Percentiles rank a stretch among this genome's conserved stretches.
Evolutionary conservation across 2,113 vertebrate genomes (phyloP).

Genomic region (Sisor rabdophorus): DNA sequence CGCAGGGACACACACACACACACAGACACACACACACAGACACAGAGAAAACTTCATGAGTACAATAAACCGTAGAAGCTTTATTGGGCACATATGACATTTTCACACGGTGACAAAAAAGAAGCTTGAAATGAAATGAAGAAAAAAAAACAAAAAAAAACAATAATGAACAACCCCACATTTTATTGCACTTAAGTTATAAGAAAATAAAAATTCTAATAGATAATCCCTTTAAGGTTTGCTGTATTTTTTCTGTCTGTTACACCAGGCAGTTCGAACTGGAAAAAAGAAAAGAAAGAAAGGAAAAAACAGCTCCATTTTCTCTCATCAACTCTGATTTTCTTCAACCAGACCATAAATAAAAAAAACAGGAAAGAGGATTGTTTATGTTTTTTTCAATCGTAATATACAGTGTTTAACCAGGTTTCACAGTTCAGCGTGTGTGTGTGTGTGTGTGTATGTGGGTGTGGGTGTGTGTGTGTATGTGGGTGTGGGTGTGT

Average conservation of each 20-base stretch:
- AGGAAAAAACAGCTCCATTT: slow-evolving; percentile 91
- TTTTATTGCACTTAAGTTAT: slow-evolving; percentile 99
- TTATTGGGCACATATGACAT: slow-evolving; percentile 67
- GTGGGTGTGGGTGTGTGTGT: too few species aligned
- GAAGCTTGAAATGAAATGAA: slow-evolving; percentile 86
- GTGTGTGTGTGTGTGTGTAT: too few species aligned
- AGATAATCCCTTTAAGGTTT: slow-evolving; percentile 99
- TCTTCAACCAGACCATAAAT: slow-evolving; percentile 99
- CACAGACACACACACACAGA: background rate
- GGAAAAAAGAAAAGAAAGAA: slow-evolving; percentile 87
- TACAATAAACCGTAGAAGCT: slow-evolving; percentile 52
- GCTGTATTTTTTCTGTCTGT: slow-evolving; percentile 79
- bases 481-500: too few species aligned
- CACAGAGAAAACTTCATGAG: slow-evolving; percentile 14
- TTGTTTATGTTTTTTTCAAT: slow-evolving; percentile 7
- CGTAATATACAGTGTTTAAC: slow-evolving; percentile 99
- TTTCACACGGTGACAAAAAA: slow-evolving; percentile 74
- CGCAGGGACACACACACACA: too few species aligned
- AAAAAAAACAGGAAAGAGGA: slow-evolving; percentile 78
- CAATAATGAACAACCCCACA: slow-evolving; percentile 81
- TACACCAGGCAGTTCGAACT: slow-evolving; percentile 94
- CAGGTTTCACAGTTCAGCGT: slow-evolving; percentile 99
- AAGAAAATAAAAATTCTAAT: slow-evolving; percentile 99
- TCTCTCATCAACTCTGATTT: slow-evolving; percentile 98
- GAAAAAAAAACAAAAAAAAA: slow-evolving; percentile 55